phyloP scores from a whole-genome alignment of 2,888 invertebrate species.

The Steinernema carpocapsae region DNA sequence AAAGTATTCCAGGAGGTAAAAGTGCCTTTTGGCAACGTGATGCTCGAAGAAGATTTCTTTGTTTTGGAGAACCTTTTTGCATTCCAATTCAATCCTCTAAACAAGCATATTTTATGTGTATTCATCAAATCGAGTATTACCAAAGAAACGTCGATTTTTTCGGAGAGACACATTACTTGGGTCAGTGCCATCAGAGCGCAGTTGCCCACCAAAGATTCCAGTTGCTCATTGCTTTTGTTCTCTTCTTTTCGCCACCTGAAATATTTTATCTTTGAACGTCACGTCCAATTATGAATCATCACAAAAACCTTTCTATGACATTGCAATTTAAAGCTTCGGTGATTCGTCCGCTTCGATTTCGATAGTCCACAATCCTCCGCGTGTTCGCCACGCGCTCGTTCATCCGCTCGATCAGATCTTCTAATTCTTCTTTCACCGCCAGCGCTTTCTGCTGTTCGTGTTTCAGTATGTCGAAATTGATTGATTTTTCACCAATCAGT shows the following conservation, averaged over 20 bases:
- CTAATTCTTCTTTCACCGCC: not conserved
- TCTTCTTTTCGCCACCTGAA: not conserved
- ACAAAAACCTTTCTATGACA: not conserved
- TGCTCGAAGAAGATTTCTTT: not conserved
- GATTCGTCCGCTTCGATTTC: not conserved
- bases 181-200: not conserved
- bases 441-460: not conserved
- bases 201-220: not conserved
- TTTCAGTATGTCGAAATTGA: not conserved
- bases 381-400: not conserved
- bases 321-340: not conserved
- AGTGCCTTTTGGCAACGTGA: not conserved
- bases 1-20: slow-evolving; percentile 13
- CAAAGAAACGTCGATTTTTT: not conserved
- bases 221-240: not conserved
- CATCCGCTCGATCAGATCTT: not conserved
- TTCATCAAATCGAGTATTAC: not conserved
- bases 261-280: not conserved
- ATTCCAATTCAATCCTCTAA: slow-evolving; percentile 1
- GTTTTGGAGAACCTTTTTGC: not conserved
- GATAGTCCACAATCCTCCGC: slow-evolving; percentile 7
- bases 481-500: not conserved
- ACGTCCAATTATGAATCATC: no score
- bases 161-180: not conserved
- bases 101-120: not conserved